Percentiles rank a stretch among this genome's conserved stretches.
Conservation (phyloP, 64 coral and sea anemone genomes). For the Pocillopora damicornis region DNA sequence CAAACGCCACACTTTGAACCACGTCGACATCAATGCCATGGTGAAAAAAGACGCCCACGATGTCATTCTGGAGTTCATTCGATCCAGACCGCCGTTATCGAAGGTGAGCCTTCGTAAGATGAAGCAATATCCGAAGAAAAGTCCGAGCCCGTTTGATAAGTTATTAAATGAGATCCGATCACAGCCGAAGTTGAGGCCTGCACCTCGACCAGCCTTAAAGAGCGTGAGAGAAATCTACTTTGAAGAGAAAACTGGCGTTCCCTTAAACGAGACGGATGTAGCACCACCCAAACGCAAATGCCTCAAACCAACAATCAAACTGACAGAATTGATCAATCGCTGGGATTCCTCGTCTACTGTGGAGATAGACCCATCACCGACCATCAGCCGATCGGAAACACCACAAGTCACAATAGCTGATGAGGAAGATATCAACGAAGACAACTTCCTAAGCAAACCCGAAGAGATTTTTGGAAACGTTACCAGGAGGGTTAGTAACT, state of each 20-base stretch:
- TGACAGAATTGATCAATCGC: constrained; percentile 70
- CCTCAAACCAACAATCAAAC: constrained; percentile 62
- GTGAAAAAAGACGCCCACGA: constrained; percentile 91
- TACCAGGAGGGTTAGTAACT: constrained; percentile 6
- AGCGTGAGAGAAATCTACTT: constrained; percentile 80
- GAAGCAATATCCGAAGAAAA: constrained; percentile 65
- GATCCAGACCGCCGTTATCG: constrained; percentile 78
- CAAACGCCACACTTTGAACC: constrained; percentile 69
- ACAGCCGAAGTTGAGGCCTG: constrained; percentile 45
- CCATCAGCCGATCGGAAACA: constrained; percentile 41
- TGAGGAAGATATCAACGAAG: background rate
- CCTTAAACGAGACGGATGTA: constrained; percentile 24
- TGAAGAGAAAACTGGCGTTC: constrained; percentile 48
- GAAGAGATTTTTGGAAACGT: background rate
- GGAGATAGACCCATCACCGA: constrained; percentile 47
- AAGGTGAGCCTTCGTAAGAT: constrained; percentile 80
- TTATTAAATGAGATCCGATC: constrained; percentile 69
- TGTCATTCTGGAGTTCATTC: constrained; percentile 91
- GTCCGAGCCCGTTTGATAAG: constrained; percentile 51
- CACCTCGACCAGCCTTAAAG: constrained; percentile 50
- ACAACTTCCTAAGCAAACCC: constrained; percentile 4
- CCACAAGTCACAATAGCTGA: constrained; percentile 50
- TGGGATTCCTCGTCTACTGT: constrained; percentile 82
- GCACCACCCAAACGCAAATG: constrained; percentile 69
- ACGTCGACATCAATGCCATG: constrained; percentile 55